Evolutionary conservation across 2,888 invertebrate species (phyloP), one percentile per base, ranked within the genome.

Genomic region (Lasioglossum lativentre): DNA sequence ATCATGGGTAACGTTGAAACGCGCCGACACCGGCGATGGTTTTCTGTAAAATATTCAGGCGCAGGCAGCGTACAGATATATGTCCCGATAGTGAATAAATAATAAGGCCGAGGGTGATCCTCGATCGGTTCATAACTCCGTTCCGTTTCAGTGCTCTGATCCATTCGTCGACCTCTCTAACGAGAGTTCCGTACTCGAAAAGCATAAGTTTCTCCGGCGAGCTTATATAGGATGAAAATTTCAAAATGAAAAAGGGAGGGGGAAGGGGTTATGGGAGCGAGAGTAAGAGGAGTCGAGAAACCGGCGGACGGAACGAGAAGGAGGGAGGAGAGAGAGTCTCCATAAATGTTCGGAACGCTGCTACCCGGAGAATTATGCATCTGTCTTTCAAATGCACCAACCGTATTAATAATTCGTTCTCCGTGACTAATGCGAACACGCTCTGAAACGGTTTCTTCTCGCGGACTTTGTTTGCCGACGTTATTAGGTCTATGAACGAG

Each of bases 41-140:
- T 85, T 63, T 80, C 74, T 71, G 87, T 90, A 84, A 90, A 90
- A 90, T 90, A 90, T 90, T 91, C 91, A 91, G 80, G 52, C 80
- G 68, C 75, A 79, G 77, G 63, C 82, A 82, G 78, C 87, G 80
- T 83, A 70, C 83, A 80, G 87, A 87, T 91, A 88, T 86, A 87
- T 85, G 86, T 81, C 75, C 83, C 85, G 70, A 86, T 86, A 80
- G 85, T 90, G 91, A 90, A 90, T 90, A 91, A 90, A 85, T 90
- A 88, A 90, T 79, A 83, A 80, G 82, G 81, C 12, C 38, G 76
- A 63, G 85, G 78, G 75, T 74, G 81, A 88, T 85, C 80, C 84
- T 42, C 88, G 88, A 88, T 90, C 88, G 86, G 83, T 85, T 90
- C 90, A 90, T 90, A 90, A 90, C 85, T 90, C 83, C 68, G 81